A percentile compares a stretch with the other conserved stretches of the same genome.
Evolutionary conservation across 1,140 invertebrate species (phyloP).

Genomic region (Euura saliciscinereae): DNA sequence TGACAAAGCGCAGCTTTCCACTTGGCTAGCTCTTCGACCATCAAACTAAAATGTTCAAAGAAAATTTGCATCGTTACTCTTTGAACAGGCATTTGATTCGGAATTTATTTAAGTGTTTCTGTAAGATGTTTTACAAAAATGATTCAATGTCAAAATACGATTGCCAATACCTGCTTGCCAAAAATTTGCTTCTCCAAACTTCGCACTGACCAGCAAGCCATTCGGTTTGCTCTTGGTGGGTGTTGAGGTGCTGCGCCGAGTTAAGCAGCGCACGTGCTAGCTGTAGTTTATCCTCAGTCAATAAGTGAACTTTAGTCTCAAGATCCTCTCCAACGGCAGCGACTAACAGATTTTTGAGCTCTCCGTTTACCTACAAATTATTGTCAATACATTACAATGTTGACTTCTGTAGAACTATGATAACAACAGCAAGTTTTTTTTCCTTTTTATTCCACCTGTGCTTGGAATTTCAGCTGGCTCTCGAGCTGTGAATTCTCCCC

Average conservation of each 20-base stretch:
- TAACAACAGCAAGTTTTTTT: no score
- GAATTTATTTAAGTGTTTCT: neutral
- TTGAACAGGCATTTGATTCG: neutral
- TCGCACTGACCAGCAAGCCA: conserved; percentile 91
- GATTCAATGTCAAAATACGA: neutral
- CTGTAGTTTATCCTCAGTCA: conserved; percentile 90
- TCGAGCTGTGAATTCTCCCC: conserved; percentile 70
- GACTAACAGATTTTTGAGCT: conserved; percentile 90
- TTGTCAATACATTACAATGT: no score
- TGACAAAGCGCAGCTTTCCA: conserved; percentile 83
- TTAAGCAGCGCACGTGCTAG: conserved; percentile 83
- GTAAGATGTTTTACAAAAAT: neutral
- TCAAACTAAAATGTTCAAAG: conserved; percentile 66
- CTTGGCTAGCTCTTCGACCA: conserved; percentile 86
- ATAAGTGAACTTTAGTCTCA: conserved; percentile 82
- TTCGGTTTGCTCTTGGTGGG: conserved; percentile 91
- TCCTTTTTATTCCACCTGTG: conserved; percentile 47
- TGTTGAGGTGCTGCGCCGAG: conserved; percentile 82
- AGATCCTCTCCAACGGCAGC: conserved; percentile 94
- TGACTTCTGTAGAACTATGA: no score
- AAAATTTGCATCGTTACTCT: conserved; percentile 21
- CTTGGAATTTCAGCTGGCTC: conserved; percentile 75
- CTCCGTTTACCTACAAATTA: conserved; percentile 80
- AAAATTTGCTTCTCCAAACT: conserved; percentile 94
- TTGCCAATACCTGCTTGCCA: conserved; percentile 79